A percentile compares a stretch with the other conserved stretches of the same genome.
Evolutionary conservation across 2,113 vertebrate genomes (phyloP).

Genomic region (Phodopus roborovskii): DNA sequence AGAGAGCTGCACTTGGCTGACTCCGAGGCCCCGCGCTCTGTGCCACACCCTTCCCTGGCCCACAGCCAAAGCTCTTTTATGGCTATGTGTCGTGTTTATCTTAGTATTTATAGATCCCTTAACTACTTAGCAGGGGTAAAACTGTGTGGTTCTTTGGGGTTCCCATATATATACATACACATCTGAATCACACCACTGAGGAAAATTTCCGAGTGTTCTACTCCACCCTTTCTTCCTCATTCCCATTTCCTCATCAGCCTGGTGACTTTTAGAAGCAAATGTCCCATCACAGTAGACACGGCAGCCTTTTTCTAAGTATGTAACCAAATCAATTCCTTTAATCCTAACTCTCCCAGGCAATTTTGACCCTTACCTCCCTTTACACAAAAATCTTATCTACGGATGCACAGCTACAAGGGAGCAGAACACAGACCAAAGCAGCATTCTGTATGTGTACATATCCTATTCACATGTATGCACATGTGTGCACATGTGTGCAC

Average conservation of each 20-base stretch:
- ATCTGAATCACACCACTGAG: not conserved
- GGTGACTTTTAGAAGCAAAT: not conserved
- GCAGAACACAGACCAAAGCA: not conserved
- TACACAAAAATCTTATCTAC: not conserved
- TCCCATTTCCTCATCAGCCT: not conserved
- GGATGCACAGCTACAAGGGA: not conserved
- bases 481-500: not conserved
- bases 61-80: not conserved
- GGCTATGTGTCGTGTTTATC: not conserved
- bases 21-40: not conserved
- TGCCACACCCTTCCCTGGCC: not conserved
- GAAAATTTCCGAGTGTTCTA: not conserved
- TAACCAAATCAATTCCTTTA: not conserved
- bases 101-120: not conserved
- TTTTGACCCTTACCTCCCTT: not conserved
- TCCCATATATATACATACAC: not conserved
- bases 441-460: not conserved
- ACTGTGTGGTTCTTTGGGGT: too few species aligned
- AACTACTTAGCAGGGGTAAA: not conserved
- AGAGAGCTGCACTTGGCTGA: not conserved
- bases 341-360: not conserved
- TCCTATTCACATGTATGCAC: not conserved
- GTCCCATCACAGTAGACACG: accelerated
- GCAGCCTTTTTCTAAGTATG: not conserved
- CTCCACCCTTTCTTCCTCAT: not conserved